Conservation (phyloP, 2,888 invertebrate species). For the Hydraecia micacea region DNA sequence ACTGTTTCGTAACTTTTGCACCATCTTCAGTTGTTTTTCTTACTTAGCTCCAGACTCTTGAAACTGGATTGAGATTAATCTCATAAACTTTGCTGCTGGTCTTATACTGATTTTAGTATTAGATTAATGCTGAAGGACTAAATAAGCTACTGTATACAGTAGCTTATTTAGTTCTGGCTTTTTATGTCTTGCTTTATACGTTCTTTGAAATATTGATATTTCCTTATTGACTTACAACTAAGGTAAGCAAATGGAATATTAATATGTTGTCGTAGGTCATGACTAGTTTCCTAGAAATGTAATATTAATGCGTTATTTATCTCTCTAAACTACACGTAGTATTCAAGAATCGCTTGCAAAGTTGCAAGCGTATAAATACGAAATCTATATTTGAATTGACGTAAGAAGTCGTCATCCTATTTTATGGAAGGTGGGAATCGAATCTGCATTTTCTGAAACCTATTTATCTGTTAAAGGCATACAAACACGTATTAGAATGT, state of each 20-base stretch:
- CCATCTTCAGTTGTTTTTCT: constrained; percentile 24
- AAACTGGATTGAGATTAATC: constrained; percentile 40
- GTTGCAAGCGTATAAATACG: too few species aligned
- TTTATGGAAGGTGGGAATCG: background rate
- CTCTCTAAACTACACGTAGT: background rate
- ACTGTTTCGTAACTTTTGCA: constrained; percentile 38
- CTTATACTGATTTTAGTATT: constrained; percentile 10
- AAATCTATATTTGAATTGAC: background rate
- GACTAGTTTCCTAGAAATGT: constrained; percentile 9
- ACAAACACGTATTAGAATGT: constrained; percentile 48
- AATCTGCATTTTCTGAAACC: background rate
- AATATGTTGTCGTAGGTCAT: constrained; percentile 14
- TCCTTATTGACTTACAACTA: constrained; percentile 13
- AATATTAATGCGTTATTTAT: constrained; percentile 1
- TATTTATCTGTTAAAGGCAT: constrained; percentile 15
- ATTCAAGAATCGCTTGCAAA: background rate
- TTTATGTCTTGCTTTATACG: background rate
- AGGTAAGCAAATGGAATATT: constrained; percentile 1
- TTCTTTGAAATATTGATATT: background rate
- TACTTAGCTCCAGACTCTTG: constrained; percentile 28
- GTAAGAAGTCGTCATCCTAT: background rate
- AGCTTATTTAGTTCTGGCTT: background rate
- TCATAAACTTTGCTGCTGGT: constrained; percentile 24
- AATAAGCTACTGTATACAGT: background rate
- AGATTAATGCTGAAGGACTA: background rate